A percentile compares a stretch with the other conserved stretches of the same genome.
phyloP scores from a whole-genome alignment of 2,113 vertebrate species.

The Takifugu flavidus region DNA sequence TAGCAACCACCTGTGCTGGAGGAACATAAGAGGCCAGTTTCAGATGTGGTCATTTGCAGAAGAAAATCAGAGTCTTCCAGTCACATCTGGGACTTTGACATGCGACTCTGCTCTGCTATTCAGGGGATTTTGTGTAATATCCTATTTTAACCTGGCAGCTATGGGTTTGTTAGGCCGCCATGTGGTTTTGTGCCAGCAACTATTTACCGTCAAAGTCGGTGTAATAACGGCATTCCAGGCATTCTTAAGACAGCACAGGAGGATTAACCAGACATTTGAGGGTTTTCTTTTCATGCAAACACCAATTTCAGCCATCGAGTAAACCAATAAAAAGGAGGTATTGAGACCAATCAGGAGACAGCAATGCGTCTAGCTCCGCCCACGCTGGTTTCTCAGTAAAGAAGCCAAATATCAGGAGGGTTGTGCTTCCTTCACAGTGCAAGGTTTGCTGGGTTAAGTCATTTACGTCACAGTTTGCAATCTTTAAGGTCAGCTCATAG shows the following conservation, averaged over 20 bases:
- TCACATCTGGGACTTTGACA: constrained; percentile 34
- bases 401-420: no score
- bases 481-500: neutral
- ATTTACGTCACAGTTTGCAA: no score
- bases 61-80: constrained; percentile 27
- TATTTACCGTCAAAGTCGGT: neutral
- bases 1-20: constrained; percentile 32
- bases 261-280: no score
- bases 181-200: neutral
- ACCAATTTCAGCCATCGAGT: no score
- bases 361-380: no score
- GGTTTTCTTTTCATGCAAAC: no score
- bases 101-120: neutral
- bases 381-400: no score
- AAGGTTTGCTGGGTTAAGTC: no score
- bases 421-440: no score
- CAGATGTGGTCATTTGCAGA: constrained; percentile 18
- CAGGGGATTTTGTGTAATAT: constrained; percentile 6
- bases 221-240: neutral
- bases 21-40: constrained; percentile 31
- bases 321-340: no score
- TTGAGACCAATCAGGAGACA: no score
- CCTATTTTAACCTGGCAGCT: constrained; percentile 5
- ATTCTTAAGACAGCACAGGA: no score
- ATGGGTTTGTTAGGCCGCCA: neutral